Evolutionary conservation across 2,797 vertebrate genomes (phyloP).

Genomic region (Halcyon leucocephala): DNA sequence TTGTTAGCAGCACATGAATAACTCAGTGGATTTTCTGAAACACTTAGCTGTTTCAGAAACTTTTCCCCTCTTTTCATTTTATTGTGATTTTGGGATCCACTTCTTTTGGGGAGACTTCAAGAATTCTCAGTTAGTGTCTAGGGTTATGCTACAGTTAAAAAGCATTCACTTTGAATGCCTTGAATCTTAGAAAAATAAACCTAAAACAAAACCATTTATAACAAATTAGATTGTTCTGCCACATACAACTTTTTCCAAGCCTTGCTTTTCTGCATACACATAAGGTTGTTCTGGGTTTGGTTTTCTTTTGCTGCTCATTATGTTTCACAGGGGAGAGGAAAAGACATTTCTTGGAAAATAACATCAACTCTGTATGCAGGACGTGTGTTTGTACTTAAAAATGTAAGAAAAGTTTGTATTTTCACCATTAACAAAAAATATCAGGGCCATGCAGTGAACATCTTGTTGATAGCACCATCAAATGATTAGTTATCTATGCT

Average conservation of each 20-base stretch:
- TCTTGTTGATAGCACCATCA: background rate
- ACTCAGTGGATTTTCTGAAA: conserved; percentile 42
- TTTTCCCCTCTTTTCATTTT: background rate
- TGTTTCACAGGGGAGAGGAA: background rate
- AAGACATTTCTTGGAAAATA: background rate
- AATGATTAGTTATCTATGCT: background rate
- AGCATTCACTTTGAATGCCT: background rate
- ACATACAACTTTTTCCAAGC: background rate
- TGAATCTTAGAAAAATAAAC: background rate
- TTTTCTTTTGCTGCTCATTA: background rate
- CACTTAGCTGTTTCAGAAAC: background rate
- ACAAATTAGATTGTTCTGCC: background rate
- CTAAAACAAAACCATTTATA: background rate
- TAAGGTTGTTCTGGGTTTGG: background rate
- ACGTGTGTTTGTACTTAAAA: background rate
- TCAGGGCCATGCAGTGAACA: background rate
- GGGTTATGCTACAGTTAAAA: background rate
- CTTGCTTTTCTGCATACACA: background rate
- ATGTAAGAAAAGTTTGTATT: background rate
- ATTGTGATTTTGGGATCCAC: background rate
- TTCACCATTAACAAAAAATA: background rate
- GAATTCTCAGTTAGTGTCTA: background rate
- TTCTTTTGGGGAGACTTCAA: background rate
- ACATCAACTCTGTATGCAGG: background rate
- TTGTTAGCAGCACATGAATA: conserved; percentile 37